Base-by-base conservation (phyloP, 1,140 invertebrate species). In the Anastrepha ludens region DNA sequence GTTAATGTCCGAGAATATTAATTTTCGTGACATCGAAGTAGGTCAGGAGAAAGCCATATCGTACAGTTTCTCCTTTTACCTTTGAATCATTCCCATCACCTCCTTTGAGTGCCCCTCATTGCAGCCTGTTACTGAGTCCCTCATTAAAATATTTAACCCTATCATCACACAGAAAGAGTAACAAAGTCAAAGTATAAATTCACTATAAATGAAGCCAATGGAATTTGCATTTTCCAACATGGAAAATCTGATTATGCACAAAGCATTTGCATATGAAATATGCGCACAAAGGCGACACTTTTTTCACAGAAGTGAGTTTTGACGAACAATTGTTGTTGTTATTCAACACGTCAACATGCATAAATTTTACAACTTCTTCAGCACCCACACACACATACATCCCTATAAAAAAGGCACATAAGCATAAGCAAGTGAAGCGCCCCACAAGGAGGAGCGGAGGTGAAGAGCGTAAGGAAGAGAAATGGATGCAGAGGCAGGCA, bases 121-220 rank as follows among this genome's bases (percentile, higher is more conserved):
- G 2, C 50, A 55, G 50, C 50, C 11, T 55, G 2, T 2, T 0
- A 55, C 11, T 2, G 50, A 55, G 11, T 55, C 6, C 50, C 11
- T 55, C 50, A 8, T 55, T 55, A 11, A 55, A 55, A 55, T 55
- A 8, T 55, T 74, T 4, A 47, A 47, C 41, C 39, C 44, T 39
- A 74, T 74, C 13, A 47, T 15, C 41, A 3, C 41, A 6, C 41
- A 74, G 64, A 65, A 55, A 74, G 67, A 44, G 67, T 74, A 11
- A 39, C 67, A 44, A 74, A 74, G 15, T 47, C 67, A 44, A 74
- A 47, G 15, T 15, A 74, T 15, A 74, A 29, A 39, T 74, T 44
- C 67, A 47, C 67, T 41, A 44, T 41, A 74, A 74, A 74, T 44
- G 67, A 74, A 39, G 67, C 41, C 44, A 74, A 74, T 74, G 67